A percentile compares a stretch with the other conserved stretches of the same genome.
phyloP scores from a whole-genome alignment of 2,888 invertebrate genomes.

The Drosophila emarginata region DNA sequence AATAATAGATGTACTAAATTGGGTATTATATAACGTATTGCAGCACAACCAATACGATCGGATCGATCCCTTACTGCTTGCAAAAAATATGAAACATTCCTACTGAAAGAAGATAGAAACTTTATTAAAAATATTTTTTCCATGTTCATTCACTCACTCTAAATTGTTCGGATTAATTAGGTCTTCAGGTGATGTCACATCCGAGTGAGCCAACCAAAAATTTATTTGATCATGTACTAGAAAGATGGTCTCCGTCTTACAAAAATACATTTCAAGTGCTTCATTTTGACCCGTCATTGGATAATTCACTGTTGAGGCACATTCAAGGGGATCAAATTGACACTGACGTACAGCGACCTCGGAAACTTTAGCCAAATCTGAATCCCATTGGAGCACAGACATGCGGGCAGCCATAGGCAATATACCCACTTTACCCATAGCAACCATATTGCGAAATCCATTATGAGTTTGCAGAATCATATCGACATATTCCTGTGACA shows the following conservation, averaged over 20 bases:
- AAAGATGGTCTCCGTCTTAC: background rate
- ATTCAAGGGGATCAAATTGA: background rate
- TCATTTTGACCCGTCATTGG: slow-evolving; percentile 4
- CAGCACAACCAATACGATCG: slow-evolving; percentile 17
- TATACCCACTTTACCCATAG: background rate
- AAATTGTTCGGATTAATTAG: background rate
- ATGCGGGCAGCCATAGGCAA: slow-evolving; percentile 17
- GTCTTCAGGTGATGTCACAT: background rate
- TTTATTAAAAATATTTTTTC: background rate
- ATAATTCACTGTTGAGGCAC: background rate
- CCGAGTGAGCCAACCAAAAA: slow-evolving; percentile 3
- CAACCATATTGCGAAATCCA: slow-evolving; percentile 10
- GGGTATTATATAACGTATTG: slow-evolving; percentile 10
- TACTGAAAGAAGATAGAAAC: background rate
- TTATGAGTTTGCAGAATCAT: slow-evolving; percentile 6
- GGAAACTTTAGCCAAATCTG: slow-evolving; percentile 16
- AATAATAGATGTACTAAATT: slow-evolving; percentile 13
- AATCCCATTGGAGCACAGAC: slow-evolving; percentile 10
- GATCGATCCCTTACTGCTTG: slow-evolving; percentile 21
- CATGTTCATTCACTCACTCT: background rate
- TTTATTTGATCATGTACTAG: background rate
- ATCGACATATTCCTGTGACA: background rate
- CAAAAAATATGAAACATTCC: slow-evolving; percentile 3
- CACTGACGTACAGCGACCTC: slow-evolving; percentile 18
- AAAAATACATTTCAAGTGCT: slow-evolving; percentile 15